These are phyloP conservation scores for Acleris laterana DNA, from an alignment of 2,888 invertebrate genomes.

Conservation along the genomic window DNA sequence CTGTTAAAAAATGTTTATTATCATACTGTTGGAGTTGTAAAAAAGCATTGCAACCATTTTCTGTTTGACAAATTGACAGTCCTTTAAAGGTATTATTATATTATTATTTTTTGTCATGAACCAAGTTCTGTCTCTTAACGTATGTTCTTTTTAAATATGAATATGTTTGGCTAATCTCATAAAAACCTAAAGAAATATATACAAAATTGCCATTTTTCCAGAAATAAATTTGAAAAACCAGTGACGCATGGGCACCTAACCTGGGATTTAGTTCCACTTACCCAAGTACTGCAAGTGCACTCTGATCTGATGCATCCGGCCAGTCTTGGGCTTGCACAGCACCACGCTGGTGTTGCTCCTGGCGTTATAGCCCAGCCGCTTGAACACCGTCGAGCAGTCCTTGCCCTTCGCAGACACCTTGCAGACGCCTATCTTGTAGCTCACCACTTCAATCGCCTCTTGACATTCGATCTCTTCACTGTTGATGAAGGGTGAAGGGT, in stretches of 20 bases:
- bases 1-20: no score
- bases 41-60: not conserved
- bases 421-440: slow-evolving; percentile 98
- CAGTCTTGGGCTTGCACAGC: slow-evolving; percentile 96
- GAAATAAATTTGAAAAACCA: no score
- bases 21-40: no score
- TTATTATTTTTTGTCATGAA: no score
- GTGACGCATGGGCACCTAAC: not conserved
- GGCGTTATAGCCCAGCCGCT: slow-evolving; percentile 94
- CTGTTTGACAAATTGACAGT: no score
- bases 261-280: slow-evolving; percentile 61
- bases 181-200: no score
- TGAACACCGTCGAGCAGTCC: slow-evolving; percentile 95
- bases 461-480: slow-evolving; percentile 93
- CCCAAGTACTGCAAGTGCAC: slow-evolving; percentile 99
- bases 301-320: slow-evolving; percentile 99
- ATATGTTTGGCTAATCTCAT: no score
- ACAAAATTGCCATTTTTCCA: no score
- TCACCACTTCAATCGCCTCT: slow-evolving; percentile 96
- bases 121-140: no score
- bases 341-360: slow-evolving; percentile 97
- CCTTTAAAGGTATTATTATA: no score
- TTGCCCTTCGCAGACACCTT: slow-evolving; percentile 97
- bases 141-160: no score
- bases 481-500: no score